A percentile compares a stretch with the other conserved stretches of the same genome.
These are phyloP conservation scores for Drosophila helvetica DNA, from an alignment of 2,888 invertebrate species.

Conservation along the genomic window DNA sequence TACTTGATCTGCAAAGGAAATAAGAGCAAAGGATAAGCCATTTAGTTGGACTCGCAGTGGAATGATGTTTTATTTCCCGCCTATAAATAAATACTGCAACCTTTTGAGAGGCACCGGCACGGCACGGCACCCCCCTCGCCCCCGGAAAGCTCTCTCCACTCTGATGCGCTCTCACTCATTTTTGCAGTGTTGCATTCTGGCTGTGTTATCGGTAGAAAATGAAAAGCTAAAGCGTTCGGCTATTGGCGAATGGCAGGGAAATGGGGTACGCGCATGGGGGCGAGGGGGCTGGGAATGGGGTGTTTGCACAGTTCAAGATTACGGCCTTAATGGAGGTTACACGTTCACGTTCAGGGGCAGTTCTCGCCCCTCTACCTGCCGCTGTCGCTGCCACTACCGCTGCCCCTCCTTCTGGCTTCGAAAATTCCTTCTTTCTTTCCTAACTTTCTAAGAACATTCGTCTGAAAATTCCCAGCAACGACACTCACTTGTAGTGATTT, in stretches of 20 bases:
- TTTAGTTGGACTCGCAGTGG: conserved; percentile 15
- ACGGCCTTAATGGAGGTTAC: conserved; percentile 83
- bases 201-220: conserved; percentile 49
- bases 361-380: conserved; percentile 25
- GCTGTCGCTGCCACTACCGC: too few species aligned
- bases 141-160: conserved; percentile 38
- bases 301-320: conserved; percentile 78
- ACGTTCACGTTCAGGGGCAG: conserved; percentile 81
- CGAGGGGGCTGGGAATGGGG: conserved; percentile 17
- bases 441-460: not conserved
- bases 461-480: conserved; percentile 20
- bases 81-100: conserved; percentile 28
- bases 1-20: conserved; percentile 66
- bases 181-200: conserved; percentile 62
- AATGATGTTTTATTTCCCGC: conserved; percentile 25
- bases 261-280: not conserved
- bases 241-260: conserved; percentile 25
- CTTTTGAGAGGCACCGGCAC: conserved; percentile 24
- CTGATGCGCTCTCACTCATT: not conserved
- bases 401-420: not conserved
- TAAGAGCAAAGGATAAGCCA: conserved; percentile 8
- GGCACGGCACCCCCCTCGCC: conserved; percentile 25
- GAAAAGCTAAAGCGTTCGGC: conserved; percentile 44
- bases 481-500: conserved; percentile 35
- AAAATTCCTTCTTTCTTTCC: not conserved